These are phyloP conservation scores for Garrulus glandarius DNA, from an alignment of 2,797 vertebrate genomes.

Conservation along the genomic window DNA sequence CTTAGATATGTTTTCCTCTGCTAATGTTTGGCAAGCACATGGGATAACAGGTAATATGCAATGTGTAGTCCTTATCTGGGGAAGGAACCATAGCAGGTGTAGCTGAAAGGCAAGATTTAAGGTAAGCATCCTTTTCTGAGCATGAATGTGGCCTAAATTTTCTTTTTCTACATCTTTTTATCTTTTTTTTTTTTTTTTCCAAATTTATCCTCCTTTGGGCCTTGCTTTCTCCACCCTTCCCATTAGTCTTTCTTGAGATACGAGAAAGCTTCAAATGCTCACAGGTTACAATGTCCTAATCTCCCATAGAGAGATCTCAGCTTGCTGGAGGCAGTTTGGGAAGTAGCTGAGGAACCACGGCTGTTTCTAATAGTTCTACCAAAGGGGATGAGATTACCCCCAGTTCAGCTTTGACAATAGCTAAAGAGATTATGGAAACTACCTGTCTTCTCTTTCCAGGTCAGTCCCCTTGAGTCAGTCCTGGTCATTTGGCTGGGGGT, in stretches of 20 bases:
- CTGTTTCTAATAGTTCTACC: background rate
- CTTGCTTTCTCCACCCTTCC: background rate
- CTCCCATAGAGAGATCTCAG: background rate
- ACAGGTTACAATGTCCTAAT: background rate
- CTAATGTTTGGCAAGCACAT: background rate
- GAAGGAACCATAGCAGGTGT: fast-evolving
- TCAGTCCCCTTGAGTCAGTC: background rate
- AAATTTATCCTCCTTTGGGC: background rate
- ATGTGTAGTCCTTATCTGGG: background rate
- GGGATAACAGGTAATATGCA: background rate
- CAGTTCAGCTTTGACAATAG: background rate
- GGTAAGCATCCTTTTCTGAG: background rate
- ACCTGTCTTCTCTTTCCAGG: background rate
- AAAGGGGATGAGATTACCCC: background rate
- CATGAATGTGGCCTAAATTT: background rate
- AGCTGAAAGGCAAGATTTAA: background rate
- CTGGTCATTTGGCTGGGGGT: background rate
- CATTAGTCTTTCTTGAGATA: background rate
- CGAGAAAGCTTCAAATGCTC: background rate
- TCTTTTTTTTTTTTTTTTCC: fast-evolving
- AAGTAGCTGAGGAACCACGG: background rate
- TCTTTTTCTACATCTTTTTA: background rate
- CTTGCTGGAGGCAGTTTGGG: background rate
- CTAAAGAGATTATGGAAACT: background rate
- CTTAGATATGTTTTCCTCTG: background rate